Percentiles rank a stretch among this genome's conserved stretches.
These are phyloP conservation scores for Carduelis carduelis DNA, from an alignment of 2,797 vertebrate species.

Conservation along the genomic window DNA sequence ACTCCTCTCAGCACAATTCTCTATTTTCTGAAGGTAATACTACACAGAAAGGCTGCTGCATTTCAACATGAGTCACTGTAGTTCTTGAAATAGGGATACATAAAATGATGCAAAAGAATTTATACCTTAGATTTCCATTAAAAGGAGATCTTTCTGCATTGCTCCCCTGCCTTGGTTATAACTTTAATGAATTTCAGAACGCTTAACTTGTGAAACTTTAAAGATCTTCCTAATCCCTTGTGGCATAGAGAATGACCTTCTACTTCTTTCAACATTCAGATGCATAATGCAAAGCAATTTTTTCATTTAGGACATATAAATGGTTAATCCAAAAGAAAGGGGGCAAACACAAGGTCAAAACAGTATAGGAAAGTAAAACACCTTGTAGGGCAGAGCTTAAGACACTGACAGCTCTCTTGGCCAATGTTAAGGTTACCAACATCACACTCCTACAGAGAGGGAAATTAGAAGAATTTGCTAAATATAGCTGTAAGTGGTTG, in stretches of 20 bases:
- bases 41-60: not conserved
- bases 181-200: not conserved
- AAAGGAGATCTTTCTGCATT: not conserved
- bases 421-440: not conserved
- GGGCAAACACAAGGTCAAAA: not conserved
- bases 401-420: not conserved
- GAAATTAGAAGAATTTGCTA: slow-evolving; percentile 58
- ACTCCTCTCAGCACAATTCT: not conserved
- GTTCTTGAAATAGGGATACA: not conserved
- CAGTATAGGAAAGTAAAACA: not conserved
- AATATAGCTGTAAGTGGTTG: slow-evolving; percentile 44
- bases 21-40: not conserved
- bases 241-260: not conserved
- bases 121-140: not conserved
- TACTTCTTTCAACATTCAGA: not conserved
- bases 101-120: not conserved
- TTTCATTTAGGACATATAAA: not conserved
- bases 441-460: slow-evolving; percentile 42
- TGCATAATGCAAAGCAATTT: not conserved
- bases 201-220: not conserved
- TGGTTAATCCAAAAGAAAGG: not conserved
- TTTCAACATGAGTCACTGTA: not conserved
- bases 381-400: not conserved
- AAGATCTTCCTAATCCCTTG: not conserved
- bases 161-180: not conserved